Base-by-base conservation (phyloP, 2,888 invertebrate genomes). In the Lasioglossum zephyrum region DNA sequence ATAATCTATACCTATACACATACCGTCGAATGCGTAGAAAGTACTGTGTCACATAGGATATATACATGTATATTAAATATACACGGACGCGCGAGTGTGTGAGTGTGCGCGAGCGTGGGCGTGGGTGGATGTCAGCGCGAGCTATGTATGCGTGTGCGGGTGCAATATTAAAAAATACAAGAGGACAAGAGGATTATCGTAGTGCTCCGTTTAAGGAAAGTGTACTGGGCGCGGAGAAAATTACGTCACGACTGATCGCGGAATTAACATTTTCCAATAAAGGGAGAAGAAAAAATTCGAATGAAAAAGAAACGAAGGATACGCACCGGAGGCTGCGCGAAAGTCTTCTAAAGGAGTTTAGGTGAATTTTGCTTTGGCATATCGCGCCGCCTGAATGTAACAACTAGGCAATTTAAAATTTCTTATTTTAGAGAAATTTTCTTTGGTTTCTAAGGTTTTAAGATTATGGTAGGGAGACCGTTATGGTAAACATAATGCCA, bases 1-100 rank as follows among this genome's bases (percentile, higher is more conserved):
- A 84, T 82, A 78, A 78, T 75, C 76, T 80, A 90, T 84, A 90
- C 81, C 81, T 90, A 88, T 81, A 85, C 85, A 89, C 77, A 88
- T 82, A 88, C 87, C 84, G 88, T 85, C 90, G 88, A 84, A 84
- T 80, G 89, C 88, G 88, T 90, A 88, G 87, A 88, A 90, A 90
- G 90, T 90, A 89, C 81, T 76, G 83, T 87, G 88, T 88, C 76
- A 83, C 73, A 79, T 79, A 73, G 70, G 70, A 47, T 57, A 69
- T 73, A 73, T 36, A 73, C 36, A 36, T 72, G 60, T 49, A 79
- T 69, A 75, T 57, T n/a, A 66, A 57, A 81, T 47, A 81, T 49
- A 39, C 66, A 76, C 49, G 39, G 22, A 39, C 79, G 76, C 79
- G 79, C 77, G 75, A 44, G 31, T 31, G 44, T 73, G 36, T 73